phyloP scores from a whole-genome alignment of 2,113 vertebrate genomes.

The Bambusicola thoracicus region DNA sequence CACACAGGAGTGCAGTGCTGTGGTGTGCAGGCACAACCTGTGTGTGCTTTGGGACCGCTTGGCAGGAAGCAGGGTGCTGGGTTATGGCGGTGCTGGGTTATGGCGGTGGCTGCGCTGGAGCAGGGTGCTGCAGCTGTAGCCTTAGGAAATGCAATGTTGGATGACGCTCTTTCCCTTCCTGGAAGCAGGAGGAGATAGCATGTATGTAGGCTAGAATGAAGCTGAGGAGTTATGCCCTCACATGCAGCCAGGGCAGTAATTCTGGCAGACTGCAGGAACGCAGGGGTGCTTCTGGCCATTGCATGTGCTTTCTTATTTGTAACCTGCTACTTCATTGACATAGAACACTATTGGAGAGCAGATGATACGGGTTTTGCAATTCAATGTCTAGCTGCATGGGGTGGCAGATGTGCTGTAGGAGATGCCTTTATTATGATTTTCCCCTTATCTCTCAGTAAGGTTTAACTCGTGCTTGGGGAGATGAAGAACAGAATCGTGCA shows the following conservation, averaged over 20 bases:
- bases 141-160: not conserved
- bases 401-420: not conserved
- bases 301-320: not conserved
- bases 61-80: fast-evolving
- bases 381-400: not conserved
- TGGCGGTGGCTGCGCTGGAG: fast-evolving
- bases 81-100: too few species aligned
- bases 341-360: not conserved
- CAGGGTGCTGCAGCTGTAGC: not conserved
- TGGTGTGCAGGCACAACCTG: not conserved
- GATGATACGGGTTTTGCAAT: not conserved
- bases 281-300: not conserved
- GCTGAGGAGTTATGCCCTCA: fast-evolving
- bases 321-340: not conserved
- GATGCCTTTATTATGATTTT: not conserved
- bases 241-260: not conserved
- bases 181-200: not conserved
- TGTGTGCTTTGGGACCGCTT: fast-evolving
- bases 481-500: slow-evolving; percentile 27
- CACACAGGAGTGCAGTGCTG: fast-evolving
- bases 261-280: not conserved
- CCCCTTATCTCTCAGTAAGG: not conserved
- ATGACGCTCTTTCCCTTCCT: too few species aligned
- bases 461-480: slow-evolving; percentile 9
- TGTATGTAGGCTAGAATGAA: not conserved